A percentile compares a stretch with the other conserved stretches of the same genome.
Evolutionary conservation across 2,888 invertebrate genomes (phyloP).

Genomic region (Luperina testacea): DNA sequence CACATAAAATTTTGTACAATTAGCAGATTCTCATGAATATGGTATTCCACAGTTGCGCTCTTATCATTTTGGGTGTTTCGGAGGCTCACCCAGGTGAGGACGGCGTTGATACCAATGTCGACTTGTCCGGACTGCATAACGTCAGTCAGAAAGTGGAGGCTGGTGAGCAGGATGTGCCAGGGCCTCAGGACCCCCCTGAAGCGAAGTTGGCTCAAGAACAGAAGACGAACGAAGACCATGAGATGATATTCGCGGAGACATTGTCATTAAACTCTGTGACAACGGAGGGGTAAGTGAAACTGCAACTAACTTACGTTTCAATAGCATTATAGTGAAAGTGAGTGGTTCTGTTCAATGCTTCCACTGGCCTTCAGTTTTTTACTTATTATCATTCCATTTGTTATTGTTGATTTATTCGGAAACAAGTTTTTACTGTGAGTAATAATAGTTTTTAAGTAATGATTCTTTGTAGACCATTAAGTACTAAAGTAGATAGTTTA

Average conservation of each 20-base stretch:
- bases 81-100: slow-evolving; percentile 86
- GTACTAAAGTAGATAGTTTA: neutral
- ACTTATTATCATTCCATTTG: slow-evolving; percentile 43
- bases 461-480: neutral
- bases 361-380: slow-evolving; percentile 61
- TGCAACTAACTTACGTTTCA: slow-evolving; percentile 23
- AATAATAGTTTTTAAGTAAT: neutral
- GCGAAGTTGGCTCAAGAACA: slow-evolving; percentile 48
- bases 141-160: slow-evolving; percentile 79
- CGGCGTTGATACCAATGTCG: slow-evolving; percentile 75
- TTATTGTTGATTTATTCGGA: slow-evolving; percentile 38
- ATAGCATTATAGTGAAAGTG: slow-evolving; percentile 62
- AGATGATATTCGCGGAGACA: slow-evolving; percentile 88
- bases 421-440: slow-evolving; percentile 6
- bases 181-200: slow-evolving; percentile 49
- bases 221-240: slow-evolving; percentile 71
- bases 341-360: slow-evolving; percentile 56
- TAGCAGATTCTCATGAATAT: slow-evolving; percentile 37
- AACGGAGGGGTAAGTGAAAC: slow-evolving; percentile 88
- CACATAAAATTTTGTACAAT: neutral
- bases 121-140: slow-evolving; percentile 85
- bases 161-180: slow-evolving; percentile 67
- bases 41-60: slow-evolving; percentile 87
- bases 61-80: slow-evolving; percentile 91
- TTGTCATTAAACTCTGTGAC: slow-evolving; percentile 90